Evolutionary conservation across 2,888 invertebrate species (phyloP).

Genomic region (Mythimna vitellina): DNA sequence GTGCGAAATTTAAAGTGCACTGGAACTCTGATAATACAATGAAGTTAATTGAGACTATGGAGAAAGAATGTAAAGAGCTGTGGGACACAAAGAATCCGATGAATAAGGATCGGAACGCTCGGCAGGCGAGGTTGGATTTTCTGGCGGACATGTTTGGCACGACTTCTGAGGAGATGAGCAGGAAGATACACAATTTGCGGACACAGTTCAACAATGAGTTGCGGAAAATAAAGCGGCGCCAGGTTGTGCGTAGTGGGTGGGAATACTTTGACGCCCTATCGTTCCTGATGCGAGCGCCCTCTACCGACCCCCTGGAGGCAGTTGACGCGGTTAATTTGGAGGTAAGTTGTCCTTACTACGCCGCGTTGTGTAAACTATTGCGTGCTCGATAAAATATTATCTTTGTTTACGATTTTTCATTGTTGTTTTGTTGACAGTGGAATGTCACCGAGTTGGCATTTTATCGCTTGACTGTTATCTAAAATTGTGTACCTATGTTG

Average conservation of each 20-base stretch:
- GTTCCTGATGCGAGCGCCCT: slow-evolving; percentile 77
- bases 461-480: slow-evolving; percentile 42
- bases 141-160: slow-evolving; percentile 82
- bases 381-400: slow-evolving; percentile 15
- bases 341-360: slow-evolving; percentile 70
- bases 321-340: slow-evolving; percentile 83
- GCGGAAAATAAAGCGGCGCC: slow-evolving; percentile 83
- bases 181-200: slow-evolving; percentile 85
- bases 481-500: slow-evolving; percentile 8
- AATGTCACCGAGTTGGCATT: slow-evolving; percentile 13
- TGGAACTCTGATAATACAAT: slow-evolving; percentile 83
- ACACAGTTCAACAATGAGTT: slow-evolving; percentile 86
- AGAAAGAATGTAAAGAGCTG: slow-evolving; percentile 82
- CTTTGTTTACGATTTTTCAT: slow-evolving; percentile 28
- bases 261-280: slow-evolving; percentile 85
- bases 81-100: slow-evolving; percentile 82
- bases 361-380: neutral
- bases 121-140: slow-evolving; percentile 78
- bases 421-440: slow-evolving; percentile 30
- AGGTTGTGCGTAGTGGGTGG: slow-evolving; percentile 80
- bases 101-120: slow-evolving; percentile 76
- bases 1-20: slow-evolving; percentile 59
- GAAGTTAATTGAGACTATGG: slow-evolving; percentile 80
- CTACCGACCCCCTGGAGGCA: slow-evolving; percentile 74
- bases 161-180: slow-evolving; percentile 81